Evolutionary conservation across 2,888 invertebrate genomes (phyloP).

Genomic region (Chrysodeixis includens): DNA sequence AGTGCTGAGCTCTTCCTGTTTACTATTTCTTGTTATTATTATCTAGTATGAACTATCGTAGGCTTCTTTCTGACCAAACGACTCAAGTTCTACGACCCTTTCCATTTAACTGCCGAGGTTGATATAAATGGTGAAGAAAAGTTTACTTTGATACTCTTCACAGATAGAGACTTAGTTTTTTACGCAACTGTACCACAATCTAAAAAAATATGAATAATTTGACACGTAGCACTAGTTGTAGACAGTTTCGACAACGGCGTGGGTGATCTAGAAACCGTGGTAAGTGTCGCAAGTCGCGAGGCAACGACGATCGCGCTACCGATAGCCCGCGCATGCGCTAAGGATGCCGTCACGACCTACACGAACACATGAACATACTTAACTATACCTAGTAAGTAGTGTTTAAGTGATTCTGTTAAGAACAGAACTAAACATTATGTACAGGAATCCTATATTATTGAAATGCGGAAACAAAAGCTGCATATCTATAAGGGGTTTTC

Average conservation of each 20-base stretch:
- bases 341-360: slow-evolving; percentile 62
- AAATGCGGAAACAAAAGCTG: no score
- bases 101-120: no score
- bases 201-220: slow-evolving; percentile 20
- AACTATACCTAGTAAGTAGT: slow-evolving; percentile 19
- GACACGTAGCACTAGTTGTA: slow-evolving; percentile 37
- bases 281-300: slow-evolving; percentile 51
- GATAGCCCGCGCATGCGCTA: slow-evolving; percentile 54
- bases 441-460: no score
- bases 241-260: slow-evolving; percentile 48
- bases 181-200: not conserved
- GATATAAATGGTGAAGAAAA: not conserved
- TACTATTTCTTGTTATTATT: no score
- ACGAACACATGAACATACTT: slow-evolving; percentile 44
- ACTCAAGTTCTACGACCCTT: no score
- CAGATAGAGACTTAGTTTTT: not conserved
- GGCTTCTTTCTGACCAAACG: no score
- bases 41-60: no score
- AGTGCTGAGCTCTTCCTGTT: no score
- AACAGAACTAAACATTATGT: not conserved
- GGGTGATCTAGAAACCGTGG: slow-evolving; percentile 55
- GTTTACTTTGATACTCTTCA: not conserved
- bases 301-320: slow-evolving; percentile 60
- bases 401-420: slow-evolving; percentile 21
- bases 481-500: no score